Evolutionary conservation across 2,888 invertebrate species (phyloP).

Genomic region (Euclidia mi): DNA sequence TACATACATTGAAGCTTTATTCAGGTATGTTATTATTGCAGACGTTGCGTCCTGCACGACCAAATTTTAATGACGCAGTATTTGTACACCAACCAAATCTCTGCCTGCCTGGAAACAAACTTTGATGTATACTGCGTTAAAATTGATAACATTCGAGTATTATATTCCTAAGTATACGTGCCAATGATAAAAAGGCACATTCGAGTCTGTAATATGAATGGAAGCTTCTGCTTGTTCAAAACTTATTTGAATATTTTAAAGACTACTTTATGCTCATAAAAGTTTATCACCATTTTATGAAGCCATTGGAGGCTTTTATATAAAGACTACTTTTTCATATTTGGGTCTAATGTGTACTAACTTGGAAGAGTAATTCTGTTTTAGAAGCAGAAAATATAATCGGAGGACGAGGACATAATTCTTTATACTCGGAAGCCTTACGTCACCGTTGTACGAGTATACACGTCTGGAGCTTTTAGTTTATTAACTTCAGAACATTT

Average conservation of each 20-base stretch:
- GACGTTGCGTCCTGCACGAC: no score
- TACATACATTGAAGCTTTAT: no score
- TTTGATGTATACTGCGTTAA: neutral
- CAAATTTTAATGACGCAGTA: no score
- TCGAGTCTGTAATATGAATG: constrained; percentile 39
- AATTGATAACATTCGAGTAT: constrained; percentile 3
- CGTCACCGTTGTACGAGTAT: neutral
- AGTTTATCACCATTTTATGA: constrained; percentile 53
- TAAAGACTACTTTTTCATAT: constrained; percentile 26
- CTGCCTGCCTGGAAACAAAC: no score
- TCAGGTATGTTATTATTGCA: no score
- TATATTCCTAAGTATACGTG: constrained; percentile 5
- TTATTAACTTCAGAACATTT: no score
- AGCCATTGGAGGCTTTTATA: constrained; percentile 43
- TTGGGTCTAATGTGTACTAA: constrained; percentile 34
- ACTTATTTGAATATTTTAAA: constrained; percentile 57
- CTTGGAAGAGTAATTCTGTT: constrained; percentile 8
- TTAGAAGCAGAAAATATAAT: neutral
- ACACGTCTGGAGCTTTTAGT: no score
- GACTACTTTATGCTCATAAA: constrained; percentile 48
- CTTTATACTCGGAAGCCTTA: neutral
- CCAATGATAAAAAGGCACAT: constrained; percentile 16
- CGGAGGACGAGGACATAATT: neutral
- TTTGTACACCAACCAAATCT: no score
- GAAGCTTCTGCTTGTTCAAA: constrained; percentile 39